Evolutionary conservation across 2,113 vertebrate genomes (phyloP), one percentile per base, ranked within the genome.

Genomic region (Nanorana parkeri): DNA sequence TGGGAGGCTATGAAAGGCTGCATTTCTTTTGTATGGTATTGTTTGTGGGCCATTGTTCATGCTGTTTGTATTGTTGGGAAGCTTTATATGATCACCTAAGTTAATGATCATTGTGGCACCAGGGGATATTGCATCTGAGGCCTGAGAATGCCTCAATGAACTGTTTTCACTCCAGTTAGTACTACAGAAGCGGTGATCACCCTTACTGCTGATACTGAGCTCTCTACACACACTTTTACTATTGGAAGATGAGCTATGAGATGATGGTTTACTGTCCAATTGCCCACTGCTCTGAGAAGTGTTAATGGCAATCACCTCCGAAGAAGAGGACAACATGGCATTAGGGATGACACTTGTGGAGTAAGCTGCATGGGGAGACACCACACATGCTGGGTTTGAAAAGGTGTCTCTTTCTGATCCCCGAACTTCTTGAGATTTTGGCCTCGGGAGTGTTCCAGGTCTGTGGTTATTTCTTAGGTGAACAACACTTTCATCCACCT

Each of bases 301-400:
- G 26, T 95, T 94, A 78, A 98, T 94, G 75, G 89, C 68, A 0
- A 98, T 93, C 8, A 99, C 90, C 85, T 98, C 95, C 0, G 96
- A 91, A 19, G 96, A 96, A 67, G 91, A 92, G 0, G 94, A 94
- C 13, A 98, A 75, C 0, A 95, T 96, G 83, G 97, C 96, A 5
- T 98, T 97, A 68, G 97, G 96, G 86, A 97, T 96, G 87, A 96
- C 36, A 21, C 93, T 96, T 0, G 95, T 96, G 63, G 96, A 95
- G 84, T 96, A 96, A 20, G 94, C 87, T 0, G 95, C 94, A 23
- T 96, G 95, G 61, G 97, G 96, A 16, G 95, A 98, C 19, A 97
- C 96, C 56, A 94, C 88, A 67, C 95, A 95, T 0, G 95, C 96
- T 1, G 93, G 93, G 72, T 91, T 90, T 5, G 85, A 17, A 0